Conservation (phyloP, 2,888 invertebrate genomes). For the Saturnia japonica region DNA sequence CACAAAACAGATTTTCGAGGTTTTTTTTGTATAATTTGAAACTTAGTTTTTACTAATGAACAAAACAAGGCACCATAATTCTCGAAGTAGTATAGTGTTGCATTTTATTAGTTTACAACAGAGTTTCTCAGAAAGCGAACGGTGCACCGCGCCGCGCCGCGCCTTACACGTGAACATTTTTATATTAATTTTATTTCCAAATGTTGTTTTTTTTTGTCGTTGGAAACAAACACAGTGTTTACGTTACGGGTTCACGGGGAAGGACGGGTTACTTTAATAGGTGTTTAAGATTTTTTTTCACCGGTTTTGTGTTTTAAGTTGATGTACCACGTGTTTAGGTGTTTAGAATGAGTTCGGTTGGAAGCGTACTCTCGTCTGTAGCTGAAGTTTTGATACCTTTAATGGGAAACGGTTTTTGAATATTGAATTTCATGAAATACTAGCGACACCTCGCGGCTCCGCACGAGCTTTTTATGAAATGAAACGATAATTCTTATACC, state of each 20-base stretch:
- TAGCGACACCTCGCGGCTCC: too few relatives aligned
- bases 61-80: slow-evolving; percentile 3
- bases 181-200: slow-evolving; percentile 55
- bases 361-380: not conserved
- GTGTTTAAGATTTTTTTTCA: slow-evolving; percentile 25
- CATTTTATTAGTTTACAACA: slow-evolving; percentile 73
- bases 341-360: slow-evolving; percentile 8
- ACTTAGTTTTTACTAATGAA: not conserved
- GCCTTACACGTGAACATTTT: slow-evolving; percentile 44
- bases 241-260: slow-evolving; percentile 35
- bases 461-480: too few relatives aligned
- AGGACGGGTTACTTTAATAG: slow-evolving; percentile 33
- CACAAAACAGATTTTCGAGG: not conserved
- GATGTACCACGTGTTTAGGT: slow-evolving; percentile 21
- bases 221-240: slow-evolving; percentile 46
- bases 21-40: not conserved
- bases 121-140: slow-evolving; percentile 62
- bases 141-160: too few relatives aligned
- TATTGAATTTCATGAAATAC: not conserved
- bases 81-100: slow-evolving; percentile 21
- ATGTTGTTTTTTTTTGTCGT: slow-evolving; percentile 59
- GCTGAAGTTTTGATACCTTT: slow-evolving; percentile 9
- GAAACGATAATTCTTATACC: too few relatives aligned
- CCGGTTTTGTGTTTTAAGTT: slow-evolving; percentile 18
- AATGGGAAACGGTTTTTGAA: not conserved